Base-by-base conservation (phyloP, 2,797 vertebrate genomes). In the Gymnothorax javanicus region DNA sequence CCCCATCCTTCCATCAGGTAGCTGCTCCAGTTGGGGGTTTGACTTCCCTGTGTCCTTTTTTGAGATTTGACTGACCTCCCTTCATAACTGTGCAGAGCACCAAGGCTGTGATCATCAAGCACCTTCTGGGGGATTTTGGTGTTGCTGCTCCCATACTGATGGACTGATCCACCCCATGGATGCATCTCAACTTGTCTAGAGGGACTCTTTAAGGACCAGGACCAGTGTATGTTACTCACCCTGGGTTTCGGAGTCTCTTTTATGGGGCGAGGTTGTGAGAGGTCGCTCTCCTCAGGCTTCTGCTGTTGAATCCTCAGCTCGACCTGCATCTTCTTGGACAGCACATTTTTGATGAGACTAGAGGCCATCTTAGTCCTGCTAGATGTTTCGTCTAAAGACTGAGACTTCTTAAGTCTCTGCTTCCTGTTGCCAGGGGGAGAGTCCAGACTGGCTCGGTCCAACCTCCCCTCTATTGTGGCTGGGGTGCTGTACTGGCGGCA, bases 271-370 rank as follows among this genome's bases (percentile, higher is more conserved):
- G 77, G 57, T 81, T 88, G 89, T n/a, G 83, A 57, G 60, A 87
- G 87, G 64, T 71, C 83, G 69, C 84, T 89, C 73, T 93, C 91
- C 11, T 85, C 64, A 23, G 84, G 90, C 85, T 92, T 91, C 60
- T 89, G 91, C 89, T 90, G 91, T 86, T 90, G 92, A 89, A 96
- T 93, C 2, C 90, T 91, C 89, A 96, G 94, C 90, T 97, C 97
- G 0, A 94, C 94, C 90, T 96, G 96, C 96, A 98, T 96, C 91
- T 97, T 97, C 90, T 97, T 97, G n/a, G 95, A 95, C 11, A 98
- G 93, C 11, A 97, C 95, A 0, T 94, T 97, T 89, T 95, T 97
- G 88, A 98, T 97, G 87, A 98, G 93, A 89, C 93, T 95, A 0
- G 97, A 97, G 0, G 97, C 97, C 77, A 96, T 94, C 91, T 96